A percentile compares a stretch with the other conserved stretches of the same genome.
These are phyloP conservation scores for Pachyramphus minor DNA, from an alignment of 2,113 vertebrate species.

Conservation along the genomic window DNA sequence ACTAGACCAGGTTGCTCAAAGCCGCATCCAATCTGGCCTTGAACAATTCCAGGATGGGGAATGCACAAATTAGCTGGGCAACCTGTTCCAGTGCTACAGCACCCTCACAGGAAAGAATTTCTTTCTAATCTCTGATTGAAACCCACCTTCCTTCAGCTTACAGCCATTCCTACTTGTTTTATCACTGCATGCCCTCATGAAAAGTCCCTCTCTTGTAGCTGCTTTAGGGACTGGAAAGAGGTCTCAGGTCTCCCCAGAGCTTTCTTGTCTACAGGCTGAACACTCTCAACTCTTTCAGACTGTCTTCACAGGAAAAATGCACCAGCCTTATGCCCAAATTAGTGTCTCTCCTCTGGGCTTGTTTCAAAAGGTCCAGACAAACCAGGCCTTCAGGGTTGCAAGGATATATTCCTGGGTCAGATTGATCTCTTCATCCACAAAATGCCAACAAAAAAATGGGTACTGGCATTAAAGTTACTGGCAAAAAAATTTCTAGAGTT, in stretches of 20 bases:
- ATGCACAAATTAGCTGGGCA: not conserved
- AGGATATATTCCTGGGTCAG: rapidly evolving
- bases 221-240: not conserved
- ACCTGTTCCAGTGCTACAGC: not conserved
- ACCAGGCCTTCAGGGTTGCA: rapidly evolving
- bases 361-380: too few species aligned
- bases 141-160: rapidly evolving
- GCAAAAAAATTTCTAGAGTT: not conserved
- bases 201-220: not conserved
- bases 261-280: not conserved
- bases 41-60: not conserved
- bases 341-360: not conserved
- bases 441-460: not conserved
- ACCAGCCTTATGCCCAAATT: not conserved
- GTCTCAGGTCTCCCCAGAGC: rapidly evolving
- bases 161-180: not conserved
- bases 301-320: not conserved
- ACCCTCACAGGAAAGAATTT: not conserved
- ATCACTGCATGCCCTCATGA: too few species aligned
- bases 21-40: not conserved
- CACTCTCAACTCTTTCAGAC: not conserved
- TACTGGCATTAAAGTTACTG: not conserved
- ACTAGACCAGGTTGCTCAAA: not conserved
- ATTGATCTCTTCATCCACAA: not conserved
- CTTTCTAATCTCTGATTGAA: not conserved